These are phyloP conservation scores for Caenorhabditis sp. DNA, from an alignment of 2,888 invertebrate species.

Conservation along the genomic window DNA sequence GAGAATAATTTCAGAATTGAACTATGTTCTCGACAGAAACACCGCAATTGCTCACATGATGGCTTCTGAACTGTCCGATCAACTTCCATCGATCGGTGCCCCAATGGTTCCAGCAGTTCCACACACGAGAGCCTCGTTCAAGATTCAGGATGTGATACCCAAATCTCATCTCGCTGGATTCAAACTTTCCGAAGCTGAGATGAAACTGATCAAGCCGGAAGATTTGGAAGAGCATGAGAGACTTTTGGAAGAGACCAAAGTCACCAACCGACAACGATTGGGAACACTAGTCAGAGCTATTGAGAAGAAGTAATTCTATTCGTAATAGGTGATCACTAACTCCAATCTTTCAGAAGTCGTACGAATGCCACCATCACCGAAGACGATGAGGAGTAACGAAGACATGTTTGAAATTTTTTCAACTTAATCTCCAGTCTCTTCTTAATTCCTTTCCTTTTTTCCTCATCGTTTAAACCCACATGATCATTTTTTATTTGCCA, in stretches of 20 bases:
- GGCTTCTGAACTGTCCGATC: conserved; percentile 83
- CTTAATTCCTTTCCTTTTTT: background rate
- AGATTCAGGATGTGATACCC: conserved; percentile 82
- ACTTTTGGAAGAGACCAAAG: conserved; percentile 69
- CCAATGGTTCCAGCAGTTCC: conserved; percentile 77
- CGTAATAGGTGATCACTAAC: background rate
- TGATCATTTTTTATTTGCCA: conserved; percentile 41
- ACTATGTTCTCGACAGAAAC: conserved; percentile 83
- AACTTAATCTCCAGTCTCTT: background rate
- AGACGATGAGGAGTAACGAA: conserved; percentile 44
- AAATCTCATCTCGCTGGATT: conserved; percentile 81
- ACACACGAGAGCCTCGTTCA: conserved; percentile 83
- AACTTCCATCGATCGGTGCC: conserved; percentile 68
- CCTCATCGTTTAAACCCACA: conserved; percentile 14
- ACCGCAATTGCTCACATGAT: conserved; percentile 82
- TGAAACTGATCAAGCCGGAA: conserved; percentile 81
- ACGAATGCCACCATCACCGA: conserved; percentile 49
- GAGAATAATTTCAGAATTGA: conserved; percentile 74
- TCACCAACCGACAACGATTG: conserved; percentile 63
- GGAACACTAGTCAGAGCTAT: conserved; percentile 70
- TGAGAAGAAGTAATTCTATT: conserved; percentile 63
- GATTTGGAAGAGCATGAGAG: conserved; percentile 77
- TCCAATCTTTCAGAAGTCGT: conserved; percentile 44
- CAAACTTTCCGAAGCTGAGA: conserved; percentile 79
- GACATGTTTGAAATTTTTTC: background rate